A percentile compares a stretch with the other conserved stretches of the same genome.
Conservation (phyloP, 2,888 invertebrate species). For the Muscina levida region DNA sequence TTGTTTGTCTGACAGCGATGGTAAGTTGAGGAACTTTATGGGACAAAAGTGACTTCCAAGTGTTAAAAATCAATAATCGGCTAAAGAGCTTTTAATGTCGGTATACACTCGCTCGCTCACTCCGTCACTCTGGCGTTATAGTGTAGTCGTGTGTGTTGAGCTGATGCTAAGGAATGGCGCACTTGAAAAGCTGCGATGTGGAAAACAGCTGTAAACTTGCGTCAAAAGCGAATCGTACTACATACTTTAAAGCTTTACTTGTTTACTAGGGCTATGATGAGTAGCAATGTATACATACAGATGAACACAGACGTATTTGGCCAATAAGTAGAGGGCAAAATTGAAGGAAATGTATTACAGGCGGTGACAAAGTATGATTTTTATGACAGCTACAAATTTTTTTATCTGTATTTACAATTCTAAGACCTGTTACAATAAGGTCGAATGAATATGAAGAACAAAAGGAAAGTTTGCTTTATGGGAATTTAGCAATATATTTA, state of each 20-base stretch:
- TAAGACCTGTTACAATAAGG: too few species aligned
- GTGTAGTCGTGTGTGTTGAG: slow-evolving; percentile 6
- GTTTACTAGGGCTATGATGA: not conserved
- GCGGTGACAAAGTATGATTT: too few species aligned
- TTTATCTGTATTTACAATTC: too few species aligned
- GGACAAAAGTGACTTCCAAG: slow-evolving; percentile 19
- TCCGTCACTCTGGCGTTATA: not conserved
- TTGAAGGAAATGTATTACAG: too few species aligned
- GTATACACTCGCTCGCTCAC: slow-evolving; percentile 7
- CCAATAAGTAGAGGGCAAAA: not conserved
- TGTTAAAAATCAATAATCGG: slow-evolving; percentile 62
- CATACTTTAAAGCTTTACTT: slow-evolving; percentile 46
- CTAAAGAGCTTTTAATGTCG: slow-evolving; percentile 49
- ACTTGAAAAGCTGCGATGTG: slow-evolving; percentile 69
- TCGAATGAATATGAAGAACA: too few species aligned
- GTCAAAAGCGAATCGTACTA: slow-evolving; percentile 67
- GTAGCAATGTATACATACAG: slow-evolving; percentile 9
- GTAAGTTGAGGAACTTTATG: slow-evolving; percentile 34
- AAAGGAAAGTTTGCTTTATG: too few species aligned
- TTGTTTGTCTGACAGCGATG: too few species aligned
- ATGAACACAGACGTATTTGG: not conserved
- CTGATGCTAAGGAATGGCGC: slow-evolving; percentile 53
- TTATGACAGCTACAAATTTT: too few species aligned
- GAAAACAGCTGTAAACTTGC: slow-evolving; percentile 76
- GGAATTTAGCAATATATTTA: too few species aligned